phyloP scores from a whole-genome alignment of 1,140 invertebrate genomes.

The Camponotus pennsylvanicus region DNA sequence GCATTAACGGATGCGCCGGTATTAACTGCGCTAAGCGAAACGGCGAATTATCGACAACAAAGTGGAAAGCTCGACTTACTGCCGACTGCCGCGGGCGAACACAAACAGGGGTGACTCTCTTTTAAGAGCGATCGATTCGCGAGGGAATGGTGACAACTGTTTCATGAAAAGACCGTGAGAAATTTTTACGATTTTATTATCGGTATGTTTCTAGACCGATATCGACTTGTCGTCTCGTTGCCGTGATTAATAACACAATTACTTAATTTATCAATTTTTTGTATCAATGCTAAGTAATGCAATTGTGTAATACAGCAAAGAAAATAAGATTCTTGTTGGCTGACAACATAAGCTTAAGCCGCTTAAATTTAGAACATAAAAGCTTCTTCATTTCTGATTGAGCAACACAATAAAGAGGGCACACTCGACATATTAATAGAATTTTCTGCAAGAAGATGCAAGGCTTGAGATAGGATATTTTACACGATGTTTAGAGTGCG shows the following conservation, averaged over 20 bases:
- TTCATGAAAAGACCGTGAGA: conserved; percentile 8
- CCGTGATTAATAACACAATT: background rate
- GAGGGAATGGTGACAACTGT: conserved; percentile 20
- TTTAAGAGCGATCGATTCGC: background rate
- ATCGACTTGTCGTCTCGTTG: background rate
- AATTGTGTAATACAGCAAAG: conserved; percentile 33
- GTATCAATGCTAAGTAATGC: background rate
- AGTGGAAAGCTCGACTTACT: conserved; percentile 48
- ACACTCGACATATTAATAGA: conserved; percentile 6
- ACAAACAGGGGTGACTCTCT: conserved; percentile 24
- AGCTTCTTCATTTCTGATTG: conserved; percentile 19
- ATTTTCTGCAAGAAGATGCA: background rate
- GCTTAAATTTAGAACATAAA: conserved; percentile 32
- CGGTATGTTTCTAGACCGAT: too few relatives aligned
- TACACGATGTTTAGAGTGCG: background rate
- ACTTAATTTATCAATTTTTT: background rate
- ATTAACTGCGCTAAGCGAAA: conserved; percentile 52
- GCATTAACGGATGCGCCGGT: conserved; percentile 42
- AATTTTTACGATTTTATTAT: conserved; percentile 12
- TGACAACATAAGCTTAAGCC: conserved; percentile 9
- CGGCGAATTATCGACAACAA: conserved; percentile 55
- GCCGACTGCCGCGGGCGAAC: background rate
- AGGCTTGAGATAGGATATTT: background rate
- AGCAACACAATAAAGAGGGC: conserved; percentile 15
- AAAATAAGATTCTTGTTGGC: background rate